These are phyloP conservation scores for Stenichneumon culpator DNA, from an alignment of 2,888 invertebrate genomes.

Conservation along the genomic window DNA sequence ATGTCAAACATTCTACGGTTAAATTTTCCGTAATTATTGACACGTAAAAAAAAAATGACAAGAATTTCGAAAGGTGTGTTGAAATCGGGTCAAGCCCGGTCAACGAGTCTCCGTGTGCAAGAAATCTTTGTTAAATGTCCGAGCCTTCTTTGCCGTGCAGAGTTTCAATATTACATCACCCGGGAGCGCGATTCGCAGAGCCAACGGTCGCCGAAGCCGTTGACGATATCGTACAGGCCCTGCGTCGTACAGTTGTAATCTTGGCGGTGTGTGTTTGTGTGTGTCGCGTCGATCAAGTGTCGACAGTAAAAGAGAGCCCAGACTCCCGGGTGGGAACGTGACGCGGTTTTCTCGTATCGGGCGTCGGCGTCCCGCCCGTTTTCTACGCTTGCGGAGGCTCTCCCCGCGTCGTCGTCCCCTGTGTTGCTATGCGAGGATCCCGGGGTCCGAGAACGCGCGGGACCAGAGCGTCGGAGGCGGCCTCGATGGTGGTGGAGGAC, in stretches of 20 bases:
- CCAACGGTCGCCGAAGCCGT: slow-evolving; percentile 3
- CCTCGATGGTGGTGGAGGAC: slow-evolving; percentile 46
- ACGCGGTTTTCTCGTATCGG: slow-evolving; percentile 62
- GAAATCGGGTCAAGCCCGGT: too few relatives aligned
- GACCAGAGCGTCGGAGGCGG: slow-evolving; percentile 51
- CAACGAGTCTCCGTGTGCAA: too few relatives aligned
- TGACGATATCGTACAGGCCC: slow-evolving; percentile 39
- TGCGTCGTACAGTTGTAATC: slow-evolving; percentile 2
- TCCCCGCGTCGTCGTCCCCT: slow-evolving; percentile 44
- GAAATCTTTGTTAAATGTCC: too few relatives aligned
- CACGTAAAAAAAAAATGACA: neutral
- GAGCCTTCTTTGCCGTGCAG: too few relatives aligned
- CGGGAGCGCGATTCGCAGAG: slow-evolving; percentile 12
- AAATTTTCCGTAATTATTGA: neutral
- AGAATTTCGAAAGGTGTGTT: neutral
- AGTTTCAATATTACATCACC: neutral
- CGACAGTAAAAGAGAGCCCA: neutral
- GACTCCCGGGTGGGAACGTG: slow-evolving; percentile 54
- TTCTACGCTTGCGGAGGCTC: slow-evolving; percentile 57
- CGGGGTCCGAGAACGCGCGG: slow-evolving; percentile 47
- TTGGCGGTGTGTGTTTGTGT: neutral
- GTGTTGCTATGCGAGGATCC: slow-evolving; percentile 69
- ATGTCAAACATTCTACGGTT: too few relatives aligned
- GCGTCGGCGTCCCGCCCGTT: slow-evolving; percentile 67
- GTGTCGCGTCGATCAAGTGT: slow-evolving; percentile 25